phyloP scores from a whole-genome alignment of 2,888 invertebrate species.

The Plusia festucae region DNA sequence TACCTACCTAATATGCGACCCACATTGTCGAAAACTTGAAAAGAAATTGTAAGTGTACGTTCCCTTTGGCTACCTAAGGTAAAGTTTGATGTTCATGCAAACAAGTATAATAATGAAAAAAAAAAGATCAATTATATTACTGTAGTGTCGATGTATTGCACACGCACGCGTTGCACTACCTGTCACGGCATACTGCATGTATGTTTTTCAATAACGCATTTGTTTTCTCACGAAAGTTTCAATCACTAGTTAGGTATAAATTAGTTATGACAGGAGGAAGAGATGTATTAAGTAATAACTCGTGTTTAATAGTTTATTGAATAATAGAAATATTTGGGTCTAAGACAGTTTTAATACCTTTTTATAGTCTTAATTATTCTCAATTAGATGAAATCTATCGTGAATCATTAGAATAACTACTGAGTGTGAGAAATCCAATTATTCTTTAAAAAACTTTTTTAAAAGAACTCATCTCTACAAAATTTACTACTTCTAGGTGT shows the following conservation, averaged over 20 bases:
- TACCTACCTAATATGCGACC: too few species aligned
- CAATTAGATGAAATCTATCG: too few species aligned
- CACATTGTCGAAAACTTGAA: too few species aligned
- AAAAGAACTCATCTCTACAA: too few species aligned
- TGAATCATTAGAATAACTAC: too few species aligned
- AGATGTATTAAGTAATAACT: background rate
- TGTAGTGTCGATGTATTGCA: constrained; percentile 5
- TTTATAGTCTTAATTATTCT: background rate
- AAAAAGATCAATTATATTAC: background rate
- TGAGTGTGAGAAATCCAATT: too few species aligned
- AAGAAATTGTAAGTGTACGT: too few species aligned
- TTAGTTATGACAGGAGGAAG: constrained; percentile 1
- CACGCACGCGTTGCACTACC: constrained; percentile 20
- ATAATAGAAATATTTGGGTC: background rate
- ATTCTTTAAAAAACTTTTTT: too few species aligned
- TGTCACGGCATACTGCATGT: constrained; percentile 21
- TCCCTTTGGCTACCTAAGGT: too few species aligned
- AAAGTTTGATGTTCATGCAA: too few species aligned
- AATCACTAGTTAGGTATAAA: background rate
- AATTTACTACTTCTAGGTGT: too few species aligned
- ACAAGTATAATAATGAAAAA: background rate
- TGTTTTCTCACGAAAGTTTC: constrained; percentile 9
- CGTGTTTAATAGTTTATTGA: background rate
- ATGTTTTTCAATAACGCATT: constrained; percentile 13
- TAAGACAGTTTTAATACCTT: background rate